phyloP scores from a whole-genome alignment of 2,113 vertebrate genomes.

The Carassius auratus region DNA sequence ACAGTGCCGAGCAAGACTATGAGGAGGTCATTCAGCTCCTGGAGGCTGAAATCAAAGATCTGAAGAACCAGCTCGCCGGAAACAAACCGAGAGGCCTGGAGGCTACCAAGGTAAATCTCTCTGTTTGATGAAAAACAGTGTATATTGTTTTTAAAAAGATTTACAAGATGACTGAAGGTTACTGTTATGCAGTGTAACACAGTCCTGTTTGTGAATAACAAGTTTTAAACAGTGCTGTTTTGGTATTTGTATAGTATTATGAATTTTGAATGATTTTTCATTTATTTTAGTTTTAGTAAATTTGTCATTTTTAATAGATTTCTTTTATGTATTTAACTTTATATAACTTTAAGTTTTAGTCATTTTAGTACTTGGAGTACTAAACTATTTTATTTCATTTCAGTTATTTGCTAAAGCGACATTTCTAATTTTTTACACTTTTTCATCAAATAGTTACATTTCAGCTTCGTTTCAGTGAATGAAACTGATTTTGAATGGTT shows the following conservation, averaged over 20 bases:
- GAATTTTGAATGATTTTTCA: background rate
- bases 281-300: background rate
- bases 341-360: background rate
- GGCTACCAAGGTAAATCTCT: slow-evolving; percentile 52
- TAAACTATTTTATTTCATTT: no score
- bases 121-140: background rate
- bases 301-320: background rate
- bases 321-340: background rate
- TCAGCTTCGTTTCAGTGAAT: no score
- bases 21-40: slow-evolving; percentile 89
- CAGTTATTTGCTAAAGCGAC: no score
- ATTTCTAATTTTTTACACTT: no score
- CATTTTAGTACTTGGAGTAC: no score
- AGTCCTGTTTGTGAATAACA: background rate
- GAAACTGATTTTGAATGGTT: no score
- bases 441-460: no score
- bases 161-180: background rate
- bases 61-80: slow-evolving; percentile 81
- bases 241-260: background rate
- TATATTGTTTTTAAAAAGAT: background rate
- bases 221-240: background rate
- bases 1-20: slow-evolving; percentile 86
- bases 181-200: background rate
- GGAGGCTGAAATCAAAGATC: slow-evolving; percentile 87
- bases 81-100: slow-evolving; percentile 73